Evolutionary conservation across 2,113 vertebrate species (phyloP).

Genomic region (Crotalus tigris): DNA sequence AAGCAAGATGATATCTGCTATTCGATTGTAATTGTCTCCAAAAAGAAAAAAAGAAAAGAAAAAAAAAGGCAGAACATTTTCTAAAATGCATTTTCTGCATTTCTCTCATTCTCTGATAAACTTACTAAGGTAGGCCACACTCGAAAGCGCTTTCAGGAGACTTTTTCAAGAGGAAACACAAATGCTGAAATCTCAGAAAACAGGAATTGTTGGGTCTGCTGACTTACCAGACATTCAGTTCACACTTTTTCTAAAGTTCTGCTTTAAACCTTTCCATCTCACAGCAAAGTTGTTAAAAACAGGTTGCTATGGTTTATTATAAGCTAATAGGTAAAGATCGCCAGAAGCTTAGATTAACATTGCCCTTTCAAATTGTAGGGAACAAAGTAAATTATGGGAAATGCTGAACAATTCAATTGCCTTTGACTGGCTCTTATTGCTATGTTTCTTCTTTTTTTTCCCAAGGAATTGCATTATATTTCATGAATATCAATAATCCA

Average conservation of each 20-base stretch:
- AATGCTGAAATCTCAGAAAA: slow-evolving; percentile 22
- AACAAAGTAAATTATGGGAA: slow-evolving; percentile 43
- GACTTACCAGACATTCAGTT: slow-evolving; percentile 36
- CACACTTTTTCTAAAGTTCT: slow-evolving; percentile 21
- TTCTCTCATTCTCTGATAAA: not conserved
- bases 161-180: slow-evolving; percentile 28
- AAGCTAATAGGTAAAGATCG: slow-evolving; percentile 31
- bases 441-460: not conserved
- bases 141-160: slow-evolving; percentile 17
- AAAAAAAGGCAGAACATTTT: not conserved
- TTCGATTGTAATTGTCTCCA: slow-evolving; percentile 9
- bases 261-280: slow-evolving; percentile 20
- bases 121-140: not conserved
- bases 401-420: slow-evolving; percentile 17
- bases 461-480: slow-evolving; percentile 36
- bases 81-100: not conserved
- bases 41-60: not conserved
- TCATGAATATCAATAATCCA: slow-evolving; percentile 17
- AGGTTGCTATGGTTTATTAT: not conserved
- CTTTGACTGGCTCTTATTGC: slow-evolving; percentile 18
- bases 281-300: not conserved
- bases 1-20: slow-evolving; percentile 16
- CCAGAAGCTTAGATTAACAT: slow-evolving; percentile 9
- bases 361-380: slow-evolving; percentile 1
- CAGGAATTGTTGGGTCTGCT: slow-evolving; percentile 9